Evolutionary conservation across 2,113 vertebrate genomes (phyloP).

Genomic region (Stictonetta naevosa): DNA sequence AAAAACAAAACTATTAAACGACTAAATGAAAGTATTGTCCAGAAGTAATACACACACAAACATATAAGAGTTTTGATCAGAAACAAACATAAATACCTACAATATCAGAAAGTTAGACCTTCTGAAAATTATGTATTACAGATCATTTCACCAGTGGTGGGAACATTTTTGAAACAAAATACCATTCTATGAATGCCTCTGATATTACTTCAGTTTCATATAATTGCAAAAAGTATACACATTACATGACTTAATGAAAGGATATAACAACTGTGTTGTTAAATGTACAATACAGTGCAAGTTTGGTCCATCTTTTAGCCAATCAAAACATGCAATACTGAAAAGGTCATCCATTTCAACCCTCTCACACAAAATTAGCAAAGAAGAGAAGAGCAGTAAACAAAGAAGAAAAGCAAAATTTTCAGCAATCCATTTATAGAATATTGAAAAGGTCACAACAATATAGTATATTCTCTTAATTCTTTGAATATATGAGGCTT

Average conservation of each 20-base stretch:
- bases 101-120: not conserved
- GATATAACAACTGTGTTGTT: not conserved
- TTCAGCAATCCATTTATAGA: conserved; percentile 32
- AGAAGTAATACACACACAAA: not conserved
- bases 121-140: not conserved
- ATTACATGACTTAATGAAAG: not conserved
- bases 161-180: not conserved
- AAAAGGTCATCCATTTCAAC: not conserved
- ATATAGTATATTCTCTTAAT: conserved; percentile 35
- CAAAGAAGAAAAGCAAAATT: conserved; percentile 1
- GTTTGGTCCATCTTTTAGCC: not conserved
- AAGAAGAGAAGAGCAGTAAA: not conserved
- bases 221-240: not conserved
- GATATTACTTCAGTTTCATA: not conserved
- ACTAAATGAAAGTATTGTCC: not conserved
- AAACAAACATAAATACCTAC: not conserved
- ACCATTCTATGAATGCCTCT: not conserved
- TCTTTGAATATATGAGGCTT: conserved; percentile 63
- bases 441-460: conserved; percentile 76
- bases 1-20: not conserved
- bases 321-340: not conserved
- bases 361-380: conserved; percentile 1
- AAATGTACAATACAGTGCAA: not conserved
- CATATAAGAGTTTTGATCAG: not conserved
- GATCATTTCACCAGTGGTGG: not conserved